phyloP scores from a whole-genome alignment of 2,797 vertebrate genomes.

The Dallia pectoralis region DNA sequence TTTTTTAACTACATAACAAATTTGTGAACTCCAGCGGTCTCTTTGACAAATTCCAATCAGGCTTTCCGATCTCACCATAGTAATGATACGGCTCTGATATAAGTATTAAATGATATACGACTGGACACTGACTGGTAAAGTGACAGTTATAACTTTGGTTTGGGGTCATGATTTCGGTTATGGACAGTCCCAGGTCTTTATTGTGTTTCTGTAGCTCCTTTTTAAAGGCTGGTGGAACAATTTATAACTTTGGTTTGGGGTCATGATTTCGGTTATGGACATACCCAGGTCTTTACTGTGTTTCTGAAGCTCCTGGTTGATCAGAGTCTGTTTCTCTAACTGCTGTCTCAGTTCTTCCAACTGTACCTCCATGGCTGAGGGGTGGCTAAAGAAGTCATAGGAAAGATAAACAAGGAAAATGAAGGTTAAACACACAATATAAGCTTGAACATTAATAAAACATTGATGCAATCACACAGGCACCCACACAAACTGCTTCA shows the following conservation, averaged over 20 bases:
- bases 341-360: conserved; percentile 72
- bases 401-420: background rate
- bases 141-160: no score
- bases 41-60: no score
- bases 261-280: conserved; percentile 28
- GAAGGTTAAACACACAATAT: background rate
- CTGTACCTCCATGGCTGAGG: conserved; percentile 73
- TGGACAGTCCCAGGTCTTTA: no score
- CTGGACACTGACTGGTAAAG: no score
- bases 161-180: no score
- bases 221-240: background rate
- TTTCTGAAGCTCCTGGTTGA: conserved; percentile 68
- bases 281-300: conserved; percentile 74
- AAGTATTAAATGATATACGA: no score
- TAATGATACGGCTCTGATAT: no score
- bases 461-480: conserved; percentile 1
- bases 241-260: background rate
- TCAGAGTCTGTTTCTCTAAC: conserved; percentile 73
- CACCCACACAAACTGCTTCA: conserved; percentile 8
- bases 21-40: no score
- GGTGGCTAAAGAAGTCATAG: background rate
- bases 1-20: no score
- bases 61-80: no score
- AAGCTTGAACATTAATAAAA: background rate
- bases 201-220: no score